These are phyloP conservation scores for Crocidura indochinensis DNA, from an alignment of 2,797 vertebrate species.

Conservation along the genomic window DNA sequence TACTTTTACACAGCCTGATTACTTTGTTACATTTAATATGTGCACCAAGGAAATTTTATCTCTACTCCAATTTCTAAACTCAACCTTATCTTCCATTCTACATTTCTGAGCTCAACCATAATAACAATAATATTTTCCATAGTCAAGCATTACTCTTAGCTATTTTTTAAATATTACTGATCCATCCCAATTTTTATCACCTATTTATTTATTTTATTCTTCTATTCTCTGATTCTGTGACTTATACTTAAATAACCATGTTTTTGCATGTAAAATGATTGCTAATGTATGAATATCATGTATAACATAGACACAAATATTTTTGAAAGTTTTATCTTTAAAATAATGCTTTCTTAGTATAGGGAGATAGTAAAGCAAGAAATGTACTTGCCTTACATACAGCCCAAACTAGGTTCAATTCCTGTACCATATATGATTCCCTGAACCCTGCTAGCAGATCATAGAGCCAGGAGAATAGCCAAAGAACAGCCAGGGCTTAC, in stretches of 20 bases:
- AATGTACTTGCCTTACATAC: too few relatives aligned
- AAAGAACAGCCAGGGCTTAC: too few relatives aligned
- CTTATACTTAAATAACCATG: background rate
- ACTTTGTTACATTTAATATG: background rate
- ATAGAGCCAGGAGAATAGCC: too few relatives aligned
- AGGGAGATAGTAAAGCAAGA: too few relatives aligned
- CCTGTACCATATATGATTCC: too few relatives aligned
- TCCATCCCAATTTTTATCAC: background rate
- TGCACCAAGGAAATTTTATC: background rate
- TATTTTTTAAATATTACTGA: background rate
- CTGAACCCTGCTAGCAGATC: too few relatives aligned
- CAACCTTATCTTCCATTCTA: too few relatives aligned
- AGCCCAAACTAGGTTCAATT: too few relatives aligned
- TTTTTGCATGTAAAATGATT: background rate
- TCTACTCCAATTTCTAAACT: background rate
- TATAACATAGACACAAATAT: background rate
- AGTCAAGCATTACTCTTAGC: too few relatives aligned
- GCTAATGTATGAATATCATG: conserved; percentile 5
- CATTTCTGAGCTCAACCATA: background rate
- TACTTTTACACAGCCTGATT: background rate
- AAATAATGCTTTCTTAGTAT: background rate
- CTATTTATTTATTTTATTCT: background rate
- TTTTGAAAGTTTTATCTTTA: background rate
- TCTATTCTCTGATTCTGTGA: background rate
- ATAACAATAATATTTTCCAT: background rate